Percentiles rank a stretch among this genome's conserved stretches.
Conservation (phyloP, 2,888 invertebrate genomes). For the Kryphioiulus occultus region DNA sequence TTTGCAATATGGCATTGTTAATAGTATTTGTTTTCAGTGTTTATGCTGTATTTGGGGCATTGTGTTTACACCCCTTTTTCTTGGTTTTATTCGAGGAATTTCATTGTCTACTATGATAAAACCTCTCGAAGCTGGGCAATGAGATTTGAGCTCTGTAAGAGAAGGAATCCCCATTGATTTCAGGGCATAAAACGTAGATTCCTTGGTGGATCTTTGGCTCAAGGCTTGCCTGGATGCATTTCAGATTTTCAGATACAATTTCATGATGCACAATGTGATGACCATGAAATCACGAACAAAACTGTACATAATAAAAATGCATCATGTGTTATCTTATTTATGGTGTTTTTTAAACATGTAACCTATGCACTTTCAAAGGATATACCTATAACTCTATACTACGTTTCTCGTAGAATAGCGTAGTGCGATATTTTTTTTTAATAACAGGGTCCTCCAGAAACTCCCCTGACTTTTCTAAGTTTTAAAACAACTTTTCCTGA, state of each 20-base stretch:
- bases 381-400: too few relatives aligned
- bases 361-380: too few relatives aligned
- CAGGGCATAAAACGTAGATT: not conserved
- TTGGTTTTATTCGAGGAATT: not conserved
- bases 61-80: slow-evolving; percentile 4
- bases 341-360: too few relatives aligned
- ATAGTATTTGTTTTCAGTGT: not conserved
- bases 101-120: not conserved
- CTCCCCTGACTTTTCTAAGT: too few relatives aligned
- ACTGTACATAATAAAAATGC: too few relatives aligned
- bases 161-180: not conserved
- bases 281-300: not conserved
- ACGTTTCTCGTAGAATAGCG: too few relatives aligned
- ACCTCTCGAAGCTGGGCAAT: not conserved
- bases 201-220: not conserved
- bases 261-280: not conserved
- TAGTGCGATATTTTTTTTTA: too few relatives aligned
- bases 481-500: too few relatives aligned
- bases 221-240: not conserved
- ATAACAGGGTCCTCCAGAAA: too few relatives aligned
- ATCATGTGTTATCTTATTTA: too few relatives aligned
- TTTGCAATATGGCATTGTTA: slow-evolving; percentile 7
- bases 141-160: not conserved
- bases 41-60: not conserved
- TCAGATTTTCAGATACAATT: not conserved